Conservation (phyloP, 1,140 invertebrate species). For the Mya arenaria region DNA sequence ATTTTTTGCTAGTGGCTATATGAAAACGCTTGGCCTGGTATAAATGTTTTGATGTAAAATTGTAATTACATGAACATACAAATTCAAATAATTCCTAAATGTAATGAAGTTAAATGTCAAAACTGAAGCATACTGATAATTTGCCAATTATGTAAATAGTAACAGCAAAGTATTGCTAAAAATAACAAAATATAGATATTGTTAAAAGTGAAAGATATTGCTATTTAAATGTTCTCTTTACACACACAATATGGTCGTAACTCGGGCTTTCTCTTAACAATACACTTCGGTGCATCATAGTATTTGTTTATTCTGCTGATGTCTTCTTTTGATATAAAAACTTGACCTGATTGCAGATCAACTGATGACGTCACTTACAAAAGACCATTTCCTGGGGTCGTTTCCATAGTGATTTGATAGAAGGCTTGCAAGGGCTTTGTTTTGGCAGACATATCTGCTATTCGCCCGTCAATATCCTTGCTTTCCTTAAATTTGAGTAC, state of each 20-base stretch:
- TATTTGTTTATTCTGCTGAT: conserved; percentile 95
- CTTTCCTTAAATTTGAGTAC: conserved; percentile 89
- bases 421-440: conserved; percentile 40
- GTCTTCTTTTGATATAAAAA: conserved; percentile 87
- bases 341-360: conserved; percentile 83
- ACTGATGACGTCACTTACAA: conserved; percentile 89
- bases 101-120: too few relatives aligned
- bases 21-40: too few relatives aligned
- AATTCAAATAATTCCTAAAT: too few relatives aligned
- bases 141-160: too few relatives aligned
- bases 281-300: conserved; percentile 88
- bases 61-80: too few relatives aligned
- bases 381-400: conserved; percentile 88
- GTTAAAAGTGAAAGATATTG: too few relatives aligned
- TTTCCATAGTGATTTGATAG: conserved; percentile 85
- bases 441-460: conserved; percentile 85
- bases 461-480: conserved; percentile 91
- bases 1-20: too few relatives aligned
- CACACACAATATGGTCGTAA: conserved; percentile 72
- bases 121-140: too few relatives aligned
- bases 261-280: conserved; percentile 80
- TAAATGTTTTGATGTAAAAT: too few relatives aligned
- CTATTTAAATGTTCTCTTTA: too few relatives aligned
- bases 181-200: too few relatives aligned
- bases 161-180: too few relatives aligned